phyloP scores from a whole-genome alignment of 2,888 invertebrate species.

The Archaeoteleia sp. region DNA sequence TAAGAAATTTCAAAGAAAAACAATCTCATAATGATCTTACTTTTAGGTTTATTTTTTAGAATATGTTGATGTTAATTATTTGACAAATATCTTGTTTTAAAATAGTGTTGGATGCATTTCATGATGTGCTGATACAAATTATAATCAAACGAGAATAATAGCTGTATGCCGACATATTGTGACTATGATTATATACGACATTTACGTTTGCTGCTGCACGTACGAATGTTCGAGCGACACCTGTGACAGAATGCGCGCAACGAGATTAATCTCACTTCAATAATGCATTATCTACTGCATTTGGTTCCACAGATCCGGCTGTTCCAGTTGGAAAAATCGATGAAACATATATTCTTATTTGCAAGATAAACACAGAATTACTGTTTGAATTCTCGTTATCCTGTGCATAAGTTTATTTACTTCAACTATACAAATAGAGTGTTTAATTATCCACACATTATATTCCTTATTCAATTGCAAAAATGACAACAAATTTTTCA shows the following conservation, averaged over 20 bases:
- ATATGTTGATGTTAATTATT: too few species aligned
- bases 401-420: background rate
- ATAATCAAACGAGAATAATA: constrained; percentile 34
- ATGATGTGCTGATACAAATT: constrained; percentile 26
- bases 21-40: too few species aligned
- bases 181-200: constrained; percentile 36
- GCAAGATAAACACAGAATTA: background rate
- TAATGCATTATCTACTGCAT: constrained; percentile 36
- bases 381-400: too few species aligned
- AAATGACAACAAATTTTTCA: too few species aligned
- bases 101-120: constrained; percentile 18
- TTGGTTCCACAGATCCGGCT: constrained; percentile 6
- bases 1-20: too few species aligned
- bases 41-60: too few species aligned
- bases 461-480: too few species aligned
- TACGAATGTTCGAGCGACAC: constrained; percentile 20
- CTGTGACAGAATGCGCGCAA: constrained; percentile 17
- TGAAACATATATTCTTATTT: background rate
- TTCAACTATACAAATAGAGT: too few species aligned
- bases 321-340: constrained; percentile 9
- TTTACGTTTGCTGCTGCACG: constrained; percentile 31
- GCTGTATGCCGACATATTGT: constrained; percentile 18
- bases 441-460: too few species aligned
- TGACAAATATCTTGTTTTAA: constrained; percentile 7
- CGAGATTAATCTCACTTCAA: constrained; percentile 42